A percentile compares a stretch with the other conserved stretches of the same genome.
Evolutionary conservation across 2,888 invertebrate species (phyloP).

Genomic region (Cheilosia soror): DNA sequence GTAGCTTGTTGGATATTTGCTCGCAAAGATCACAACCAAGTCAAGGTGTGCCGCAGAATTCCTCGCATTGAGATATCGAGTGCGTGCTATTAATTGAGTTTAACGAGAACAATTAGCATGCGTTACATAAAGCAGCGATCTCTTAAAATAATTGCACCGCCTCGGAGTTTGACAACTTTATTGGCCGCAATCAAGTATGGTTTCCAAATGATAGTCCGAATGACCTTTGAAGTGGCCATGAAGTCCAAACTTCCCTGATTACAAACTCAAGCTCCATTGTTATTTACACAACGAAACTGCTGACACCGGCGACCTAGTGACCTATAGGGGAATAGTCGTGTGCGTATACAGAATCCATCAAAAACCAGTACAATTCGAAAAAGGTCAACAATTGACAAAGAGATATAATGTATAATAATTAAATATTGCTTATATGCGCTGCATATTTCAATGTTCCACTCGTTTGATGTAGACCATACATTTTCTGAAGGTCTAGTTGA

Average conservation of each 20-base stretch:
- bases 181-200: slow-evolving; percentile 19
- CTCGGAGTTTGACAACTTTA: slow-evolving; percentile 41
- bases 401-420: slow-evolving; percentile 1
- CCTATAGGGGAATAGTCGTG: slow-evolving; percentile 7
- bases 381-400: slow-evolving; percentile 29
- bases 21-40: not conserved
- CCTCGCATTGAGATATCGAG: not conserved
- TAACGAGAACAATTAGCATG: slow-evolving; percentile 52
- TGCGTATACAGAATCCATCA: not conserved
- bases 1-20: not conserved
- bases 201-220: slow-evolving; percentile 12
- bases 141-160: slow-evolving; percentile 37
- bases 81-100: slow-evolving; percentile 41
- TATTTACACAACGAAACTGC: not conserved
- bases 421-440: not conserved
- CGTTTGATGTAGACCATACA: slow-evolving; percentile 13
- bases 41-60: slow-evolving; percentile 20
- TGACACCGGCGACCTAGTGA: slow-evolving; percentile 30
- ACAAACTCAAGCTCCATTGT: slow-evolving; percentile 5
- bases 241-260: not conserved
- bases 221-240: slow-evolving; percentile 34
- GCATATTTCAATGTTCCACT: not conserved
- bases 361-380: not conserved
- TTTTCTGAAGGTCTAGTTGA: slow-evolving; percentile 28
- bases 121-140: slow-evolving; percentile 50